Percentiles rank a stretch among this genome's conserved stretches.
Evolutionary conservation across 2,888 invertebrate genomes (phyloP).

Genomic region (Agriotes lineatus): DNA sequence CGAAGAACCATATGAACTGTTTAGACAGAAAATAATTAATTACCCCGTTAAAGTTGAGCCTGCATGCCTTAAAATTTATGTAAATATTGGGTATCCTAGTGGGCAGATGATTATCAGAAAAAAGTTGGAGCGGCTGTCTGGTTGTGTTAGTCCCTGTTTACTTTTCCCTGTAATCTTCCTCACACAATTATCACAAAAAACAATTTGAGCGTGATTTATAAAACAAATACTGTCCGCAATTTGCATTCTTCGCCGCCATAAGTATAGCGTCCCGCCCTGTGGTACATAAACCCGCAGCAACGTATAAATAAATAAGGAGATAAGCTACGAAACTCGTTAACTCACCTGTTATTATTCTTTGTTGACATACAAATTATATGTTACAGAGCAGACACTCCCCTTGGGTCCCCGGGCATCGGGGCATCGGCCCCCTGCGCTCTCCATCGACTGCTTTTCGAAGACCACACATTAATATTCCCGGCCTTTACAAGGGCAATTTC

Average conservation of each 20-base stretch:
- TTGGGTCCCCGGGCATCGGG: constrained; percentile 38
- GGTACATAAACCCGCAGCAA: constrained; percentile 51
- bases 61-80: not conserved
- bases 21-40: not conserved
- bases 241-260: constrained; percentile 55
- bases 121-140: constrained; percentile 13
- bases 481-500: not conserved
- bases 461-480: constrained; percentile 40
- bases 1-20: not conserved
- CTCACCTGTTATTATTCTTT: constrained; percentile 64
- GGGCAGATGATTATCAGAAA: not conserved
- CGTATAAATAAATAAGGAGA: constrained; percentile 63
- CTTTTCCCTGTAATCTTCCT: constrained; percentile 22
- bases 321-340: constrained; percentile 63
- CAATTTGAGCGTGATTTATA: constrained; percentile 56
- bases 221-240: constrained; percentile 56
- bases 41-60: not conserved
- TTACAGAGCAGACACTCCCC: constrained; percentile 60
- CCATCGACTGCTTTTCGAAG: constrained; percentile 29
- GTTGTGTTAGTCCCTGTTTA: constrained; percentile 17
- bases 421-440: constrained; percentile 26
- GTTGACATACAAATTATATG: constrained; percentile 66
- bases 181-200: constrained; percentile 32
- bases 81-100: not conserved
- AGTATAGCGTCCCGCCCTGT: constrained; percentile 42